These are phyloP conservation scores for Drosophila paracracens DNA, from an alignment of 2,888 invertebrate species.

Conservation along the genomic window DNA sequence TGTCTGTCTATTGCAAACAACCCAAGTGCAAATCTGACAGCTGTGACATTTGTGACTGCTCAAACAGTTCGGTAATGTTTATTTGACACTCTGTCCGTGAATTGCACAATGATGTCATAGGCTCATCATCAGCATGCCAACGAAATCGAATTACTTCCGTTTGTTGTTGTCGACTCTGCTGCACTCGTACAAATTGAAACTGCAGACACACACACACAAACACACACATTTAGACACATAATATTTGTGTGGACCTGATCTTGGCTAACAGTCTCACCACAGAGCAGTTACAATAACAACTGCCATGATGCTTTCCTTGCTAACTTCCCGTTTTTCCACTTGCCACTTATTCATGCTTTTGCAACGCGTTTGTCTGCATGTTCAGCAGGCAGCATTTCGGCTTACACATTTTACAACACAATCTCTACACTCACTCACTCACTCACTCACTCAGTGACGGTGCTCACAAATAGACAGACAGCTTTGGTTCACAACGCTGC, in stretches of 20 bases:
- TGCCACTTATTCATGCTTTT: conserved; percentile 37
- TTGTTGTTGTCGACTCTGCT: conserved; percentile 40
- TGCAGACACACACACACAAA: background rate
- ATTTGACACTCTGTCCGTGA: conserved; percentile 44
- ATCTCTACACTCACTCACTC: conserved; percentile 64
- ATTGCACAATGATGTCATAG: conserved; percentile 61
- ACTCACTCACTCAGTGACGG: conserved; percentile 1
- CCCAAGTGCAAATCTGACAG: conserved; percentile 31
- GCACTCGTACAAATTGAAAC: conserved; percentile 24
- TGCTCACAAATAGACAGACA: conserved; percentile 53
- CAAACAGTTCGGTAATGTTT: conserved; percentile 44
- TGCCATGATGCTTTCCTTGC: conserved; percentile 59
- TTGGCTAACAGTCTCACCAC: conserved; percentile 51
- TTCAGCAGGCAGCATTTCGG: conserved; percentile 69
- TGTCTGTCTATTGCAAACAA: conserved; percentile 13
- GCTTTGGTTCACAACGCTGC: background rate
- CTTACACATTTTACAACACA: conserved; percentile 77
- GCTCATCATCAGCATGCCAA: conserved; percentile 63
- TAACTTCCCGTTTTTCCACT: conserved; percentile 40
- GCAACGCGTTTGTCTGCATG: conserved; percentile 55
- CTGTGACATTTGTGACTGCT: conserved; percentile 48
- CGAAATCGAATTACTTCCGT: conserved; percentile 79
- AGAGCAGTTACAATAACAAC: conserved; percentile 48
- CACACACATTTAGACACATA: background rate
- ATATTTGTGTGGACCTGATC: conserved; percentile 29